These are phyloP conservation scores for Tetanocera ferruginea DNA, from an alignment of 2,888 invertebrate genomes.

Conservation along the genomic window DNA sequence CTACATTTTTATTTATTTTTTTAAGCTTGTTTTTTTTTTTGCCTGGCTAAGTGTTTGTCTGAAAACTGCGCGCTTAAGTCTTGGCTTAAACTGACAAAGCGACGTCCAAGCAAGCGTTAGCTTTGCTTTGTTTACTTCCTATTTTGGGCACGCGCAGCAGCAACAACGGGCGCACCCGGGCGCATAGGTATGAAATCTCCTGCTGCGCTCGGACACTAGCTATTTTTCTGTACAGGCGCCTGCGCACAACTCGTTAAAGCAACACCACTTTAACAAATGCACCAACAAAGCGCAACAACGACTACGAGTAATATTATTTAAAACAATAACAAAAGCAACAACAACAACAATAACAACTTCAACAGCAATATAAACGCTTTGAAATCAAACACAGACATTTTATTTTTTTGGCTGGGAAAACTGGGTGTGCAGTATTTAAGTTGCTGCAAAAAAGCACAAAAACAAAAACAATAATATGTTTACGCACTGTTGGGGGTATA, in stretches of 20 bases:
- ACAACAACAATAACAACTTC: conserved; percentile 25
- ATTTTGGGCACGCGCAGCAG: neutral
- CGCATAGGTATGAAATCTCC: conserved; percentile 51
- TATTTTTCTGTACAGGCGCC: conserved; percentile 44
- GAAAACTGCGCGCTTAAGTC: neutral
- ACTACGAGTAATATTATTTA: conserved; percentile 44
- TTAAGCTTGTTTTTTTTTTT: neutral
- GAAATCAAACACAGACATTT: conserved; percentile 7
- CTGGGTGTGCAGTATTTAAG: conserved; percentile 8
- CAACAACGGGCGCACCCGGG: conserved; percentile 45
- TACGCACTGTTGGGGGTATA: conserved; percentile 21
- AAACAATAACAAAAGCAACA: conserved; percentile 41
- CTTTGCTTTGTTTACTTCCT: neutral
- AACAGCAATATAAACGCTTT: conserved; percentile 19
- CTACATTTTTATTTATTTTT: neutral
- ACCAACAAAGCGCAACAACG: conserved; percentile 37
- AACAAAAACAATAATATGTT: neutral
- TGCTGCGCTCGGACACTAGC: conserved; percentile 53
- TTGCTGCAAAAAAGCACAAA: neutral
- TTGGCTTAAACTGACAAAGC: conserved; percentile 25
- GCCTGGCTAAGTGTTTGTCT: neutral
- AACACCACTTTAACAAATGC: conserved; percentile 18
- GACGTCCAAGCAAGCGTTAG: neutral
- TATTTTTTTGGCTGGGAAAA: conserved; percentile 17
- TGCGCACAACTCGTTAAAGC: conserved; percentile 29